A percentile compares a stretch with the other conserved stretches of the same genome.
Evolutionary conservation across 1,140 invertebrate genomes (phyloP).

Genomic region (Musca domestica): DNA sequence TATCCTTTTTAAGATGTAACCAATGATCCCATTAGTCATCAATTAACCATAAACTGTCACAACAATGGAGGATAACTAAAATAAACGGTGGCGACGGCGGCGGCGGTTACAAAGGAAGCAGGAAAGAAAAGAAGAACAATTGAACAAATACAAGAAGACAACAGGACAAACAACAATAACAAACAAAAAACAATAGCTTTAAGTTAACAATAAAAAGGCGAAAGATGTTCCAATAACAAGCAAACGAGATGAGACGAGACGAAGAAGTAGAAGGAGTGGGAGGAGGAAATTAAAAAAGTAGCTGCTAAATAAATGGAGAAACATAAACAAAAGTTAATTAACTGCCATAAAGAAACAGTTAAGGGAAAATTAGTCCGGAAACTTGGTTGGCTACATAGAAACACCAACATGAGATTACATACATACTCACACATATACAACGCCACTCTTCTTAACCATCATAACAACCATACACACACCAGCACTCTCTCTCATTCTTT

Average conservation of each 20-base stretch:
- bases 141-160: not conserved
- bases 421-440: too few relatives aligned
- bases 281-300: constrained; percentile 11
- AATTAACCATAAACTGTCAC: constrained; percentile 18
- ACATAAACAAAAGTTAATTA: constrained; percentile 23
- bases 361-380: constrained; percentile 20
- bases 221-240: not conserved
- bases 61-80: not conserved
- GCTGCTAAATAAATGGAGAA: constrained; percentile 11
- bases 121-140: not conserved
- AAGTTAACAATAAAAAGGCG: constrained; percentile 4
- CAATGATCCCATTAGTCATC: constrained; percentile 16
- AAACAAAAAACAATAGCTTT: not conserved
- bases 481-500: too few relatives aligned
- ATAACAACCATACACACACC: too few relatives aligned
- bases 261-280: not conserved
- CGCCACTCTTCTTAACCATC: too few relatives aligned
- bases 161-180: not conserved
- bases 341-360: constrained; percentile 20
- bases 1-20: not conserved
- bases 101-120: not conserved
- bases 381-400: not conserved
- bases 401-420: too few relatives aligned
- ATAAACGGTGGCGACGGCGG: not conserved
- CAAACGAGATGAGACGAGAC: not conserved